Conservation (phyloP, 2,888 invertebrate genomes). For the Orthosia gothica region DNA sequence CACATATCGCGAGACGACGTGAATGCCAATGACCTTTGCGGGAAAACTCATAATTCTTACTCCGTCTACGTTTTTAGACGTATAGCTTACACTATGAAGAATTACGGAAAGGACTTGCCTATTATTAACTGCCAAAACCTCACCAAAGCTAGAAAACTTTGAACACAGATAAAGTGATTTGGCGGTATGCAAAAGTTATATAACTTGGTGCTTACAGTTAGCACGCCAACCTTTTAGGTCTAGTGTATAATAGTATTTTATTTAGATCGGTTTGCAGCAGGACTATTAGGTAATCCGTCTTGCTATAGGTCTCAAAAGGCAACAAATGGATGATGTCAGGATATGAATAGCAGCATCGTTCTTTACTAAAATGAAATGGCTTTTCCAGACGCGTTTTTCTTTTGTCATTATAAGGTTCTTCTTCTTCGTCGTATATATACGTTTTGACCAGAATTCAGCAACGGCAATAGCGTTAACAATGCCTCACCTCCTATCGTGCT, state of each 20-base stretch:
- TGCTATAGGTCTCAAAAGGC: not conserved
- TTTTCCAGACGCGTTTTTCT: not conserved
- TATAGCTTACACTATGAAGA: slow-evolving; percentile 50
- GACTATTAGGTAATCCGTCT: not conserved
- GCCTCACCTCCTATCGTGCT: too few relatives aligned
- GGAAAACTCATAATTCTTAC: slow-evolving; percentile 69
- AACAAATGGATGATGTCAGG: not conserved
- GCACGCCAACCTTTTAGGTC: not conserved
- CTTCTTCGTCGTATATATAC: too few relatives aligned
- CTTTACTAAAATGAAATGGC: not conserved
- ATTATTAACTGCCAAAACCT: too few relatives aligned
- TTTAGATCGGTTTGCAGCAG: not conserved
- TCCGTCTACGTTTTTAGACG: slow-evolving; percentile 56
- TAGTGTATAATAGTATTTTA: not conserved
- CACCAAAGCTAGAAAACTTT: slow-evolving; percentile 16
- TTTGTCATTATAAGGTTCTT: not conserved
- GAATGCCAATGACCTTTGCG: slow-evolving; percentile 71
- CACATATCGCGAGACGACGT: slow-evolving; percentile 65
- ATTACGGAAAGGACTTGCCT: slow-evolving; percentile 43
- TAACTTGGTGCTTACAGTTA: slow-evolving; percentile 12
- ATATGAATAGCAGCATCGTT: not conserved
- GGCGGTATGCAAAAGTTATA: slow-evolving; percentile 17
- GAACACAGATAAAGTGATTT: slow-evolving; percentile 24
- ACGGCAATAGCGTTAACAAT: too few relatives aligned
- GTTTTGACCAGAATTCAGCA: too few relatives aligned